Evolutionary conservation across 2,797 vertebrate species (phyloP).

Genomic region (Okamejei kenojei): DNA sequence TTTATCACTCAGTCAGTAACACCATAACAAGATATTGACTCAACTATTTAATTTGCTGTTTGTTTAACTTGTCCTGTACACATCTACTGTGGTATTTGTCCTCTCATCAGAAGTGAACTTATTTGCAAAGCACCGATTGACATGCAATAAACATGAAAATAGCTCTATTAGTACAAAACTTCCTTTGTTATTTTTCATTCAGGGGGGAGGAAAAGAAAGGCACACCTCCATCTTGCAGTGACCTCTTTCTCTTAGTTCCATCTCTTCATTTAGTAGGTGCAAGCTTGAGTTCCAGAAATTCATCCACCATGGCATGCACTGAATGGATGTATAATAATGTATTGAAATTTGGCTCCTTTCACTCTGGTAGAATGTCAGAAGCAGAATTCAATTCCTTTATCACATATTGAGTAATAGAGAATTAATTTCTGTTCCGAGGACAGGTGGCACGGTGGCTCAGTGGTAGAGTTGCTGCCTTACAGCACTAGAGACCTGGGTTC

Average conservation of each 20-base stretch:
- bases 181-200: not conserved
- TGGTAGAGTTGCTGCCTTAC: too few relatives aligned
- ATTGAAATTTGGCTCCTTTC: too few relatives aligned
- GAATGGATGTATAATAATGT: too few relatives aligned
- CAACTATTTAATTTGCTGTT: not conserved
- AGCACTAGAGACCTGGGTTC: too few relatives aligned
- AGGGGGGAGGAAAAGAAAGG: not conserved
- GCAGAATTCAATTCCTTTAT: too few relatives aligned
- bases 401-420: too few relatives aligned
- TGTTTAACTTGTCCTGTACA: not conserved
- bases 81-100: not conserved
- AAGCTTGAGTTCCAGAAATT: too few relatives aligned
- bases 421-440: not conserved
- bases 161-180: not conserved
- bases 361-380: too few relatives aligned
- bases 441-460: not conserved
- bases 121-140: not conserved
- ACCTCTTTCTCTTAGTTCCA: not conserved
- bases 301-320: too few relatives aligned
- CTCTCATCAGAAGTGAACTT: not conserved
- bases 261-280: not conserved
- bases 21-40: not conserved
- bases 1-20: not conserved
- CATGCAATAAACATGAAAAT: not conserved
- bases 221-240: not conserved